These are phyloP conservation scores for Actinia tenebrosa DNA, from an alignment of 64 coral and sea anemone species.

Conservation along the genomic window DNA sequence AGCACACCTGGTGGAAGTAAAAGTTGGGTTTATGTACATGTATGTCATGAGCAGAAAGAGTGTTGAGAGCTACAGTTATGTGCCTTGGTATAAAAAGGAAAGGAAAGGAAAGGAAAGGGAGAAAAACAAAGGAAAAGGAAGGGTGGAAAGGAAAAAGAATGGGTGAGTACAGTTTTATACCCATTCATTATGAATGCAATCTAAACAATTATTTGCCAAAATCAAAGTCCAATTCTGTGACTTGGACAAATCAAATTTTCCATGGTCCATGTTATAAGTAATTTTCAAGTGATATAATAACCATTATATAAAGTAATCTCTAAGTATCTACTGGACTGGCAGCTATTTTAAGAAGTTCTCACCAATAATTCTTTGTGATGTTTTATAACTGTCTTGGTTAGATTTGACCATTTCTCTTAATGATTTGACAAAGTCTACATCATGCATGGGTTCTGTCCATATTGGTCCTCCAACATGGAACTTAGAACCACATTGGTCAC, in stretches of 20 bases:
- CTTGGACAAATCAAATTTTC: too few relatives aligned
- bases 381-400: slow-evolving; percentile 53
- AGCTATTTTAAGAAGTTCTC: not conserved
- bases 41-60: too few relatives aligned
- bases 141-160: not conserved
- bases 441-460: slow-evolving; percentile 87
- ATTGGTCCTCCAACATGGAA: slow-evolving; percentile 93
- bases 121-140: not conserved
- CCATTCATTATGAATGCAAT: too few relatives aligned
- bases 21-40: not conserved
- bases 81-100: too few relatives aligned
- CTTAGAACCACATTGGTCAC: slow-evolving; percentile 69
- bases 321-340: too few relatives aligned
- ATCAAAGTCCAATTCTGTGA: too few relatives aligned
- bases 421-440: slow-evolving; percentile 51
- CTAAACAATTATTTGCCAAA: too few relatives aligned
- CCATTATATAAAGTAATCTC: too few relatives aligned
- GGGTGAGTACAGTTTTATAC: too few relatives aligned
- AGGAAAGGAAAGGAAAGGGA: not conserved
- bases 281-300: too few relatives aligned
- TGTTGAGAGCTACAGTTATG: too few relatives aligned
- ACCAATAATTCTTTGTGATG: slow-evolving; percentile 95
- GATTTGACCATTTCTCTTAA: slow-evolving; percentile 62
- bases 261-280: too few relatives aligned
- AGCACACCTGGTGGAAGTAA: slow-evolving; percentile 49